Conservation (phyloP, 2,113 vertebrate genomes). For the Tursiops truncatus region DNA sequence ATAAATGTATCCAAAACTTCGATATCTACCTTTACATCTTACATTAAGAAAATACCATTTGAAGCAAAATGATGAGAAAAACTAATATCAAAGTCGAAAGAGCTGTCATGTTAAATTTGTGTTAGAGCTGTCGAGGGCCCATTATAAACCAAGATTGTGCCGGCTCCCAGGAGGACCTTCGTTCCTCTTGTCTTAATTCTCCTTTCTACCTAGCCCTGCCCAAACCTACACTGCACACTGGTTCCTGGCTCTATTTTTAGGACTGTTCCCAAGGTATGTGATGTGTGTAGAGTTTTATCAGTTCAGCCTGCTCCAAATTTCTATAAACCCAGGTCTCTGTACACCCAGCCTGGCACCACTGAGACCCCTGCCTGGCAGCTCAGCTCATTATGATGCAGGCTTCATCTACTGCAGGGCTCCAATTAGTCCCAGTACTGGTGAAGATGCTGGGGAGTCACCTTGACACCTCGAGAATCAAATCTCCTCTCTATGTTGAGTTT, state of each 20-base stretch:
- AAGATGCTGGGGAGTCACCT: neutral
- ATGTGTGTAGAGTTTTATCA: neutral
- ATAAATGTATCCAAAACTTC: neutral
- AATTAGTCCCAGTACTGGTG: neutral
- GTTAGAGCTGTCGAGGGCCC: neutral
- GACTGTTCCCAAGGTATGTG: too few relatives aligned
- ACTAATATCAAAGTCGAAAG: neutral
- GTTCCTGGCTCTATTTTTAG: neutral
- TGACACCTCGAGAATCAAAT: neutral
- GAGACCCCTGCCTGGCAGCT: neutral
- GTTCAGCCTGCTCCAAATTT: neutral
- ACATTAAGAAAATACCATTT: neutral
- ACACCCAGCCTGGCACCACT: rapidly evolving
- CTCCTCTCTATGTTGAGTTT: neutral
- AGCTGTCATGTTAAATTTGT: neutral
- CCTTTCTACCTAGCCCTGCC: neutral
- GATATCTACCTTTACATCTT: neutral
- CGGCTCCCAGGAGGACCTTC: neutral
- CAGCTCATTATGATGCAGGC: neutral
- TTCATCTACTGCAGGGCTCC: neutral
- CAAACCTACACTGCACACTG: too few relatives aligned
- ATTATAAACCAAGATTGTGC: neutral
- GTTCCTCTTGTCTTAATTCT: neutral
- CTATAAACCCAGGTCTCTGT: neutral
- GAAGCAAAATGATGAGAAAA: neutral